A percentile compares a stretch with the other conserved stretches of the same genome.
Conservation (phyloP, 2,888 invertebrate species). For the Hyppa rectilinea region DNA sequence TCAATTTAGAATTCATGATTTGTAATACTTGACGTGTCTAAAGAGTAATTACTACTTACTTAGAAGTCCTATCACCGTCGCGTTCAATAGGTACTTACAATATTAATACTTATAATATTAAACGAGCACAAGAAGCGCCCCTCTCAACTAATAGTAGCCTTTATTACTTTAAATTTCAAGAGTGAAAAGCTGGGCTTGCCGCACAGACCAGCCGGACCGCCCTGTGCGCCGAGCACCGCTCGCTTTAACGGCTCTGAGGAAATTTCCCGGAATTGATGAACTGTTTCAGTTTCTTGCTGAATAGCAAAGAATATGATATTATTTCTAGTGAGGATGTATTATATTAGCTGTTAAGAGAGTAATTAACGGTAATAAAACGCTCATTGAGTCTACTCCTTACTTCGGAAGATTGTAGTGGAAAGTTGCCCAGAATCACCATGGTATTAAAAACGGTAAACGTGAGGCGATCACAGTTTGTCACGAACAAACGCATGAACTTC, state of each 20-base stretch:
- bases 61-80: too few species aligned
- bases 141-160: constrained; percentile 30
- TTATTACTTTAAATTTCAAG: constrained; percentile 45
- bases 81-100: constrained; percentile 5
- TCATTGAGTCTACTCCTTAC: not conserved
- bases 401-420: too few species aligned
- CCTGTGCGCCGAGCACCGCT: constrained; percentile 27
- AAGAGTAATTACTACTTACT: too few species aligned
- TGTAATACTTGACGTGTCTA: too few species aligned
- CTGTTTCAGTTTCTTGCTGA: constrained; percentile 12
- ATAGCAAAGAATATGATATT: constrained; percentile 12
- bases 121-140: constrained; percentile 20
- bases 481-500: not conserved
- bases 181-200: constrained; percentile 26
- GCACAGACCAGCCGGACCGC: constrained; percentile 25
- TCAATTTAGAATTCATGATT: not conserved
- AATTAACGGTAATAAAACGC: not conserved
- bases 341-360: not conserved
- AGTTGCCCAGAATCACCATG: not conserved
- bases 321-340: not conserved
- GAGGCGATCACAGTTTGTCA: too few species aligned
- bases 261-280: constrained; percentile 40
- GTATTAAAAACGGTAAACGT: not conserved
- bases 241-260: constrained; percentile 36
- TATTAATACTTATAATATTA: constrained; percentile 21